A percentile compares a stretch with the other conserved stretches of the same genome.
phyloP scores from a whole-genome alignment of 2,888 invertebrate species.

The Pycnomerus fuliginosus region DNA sequence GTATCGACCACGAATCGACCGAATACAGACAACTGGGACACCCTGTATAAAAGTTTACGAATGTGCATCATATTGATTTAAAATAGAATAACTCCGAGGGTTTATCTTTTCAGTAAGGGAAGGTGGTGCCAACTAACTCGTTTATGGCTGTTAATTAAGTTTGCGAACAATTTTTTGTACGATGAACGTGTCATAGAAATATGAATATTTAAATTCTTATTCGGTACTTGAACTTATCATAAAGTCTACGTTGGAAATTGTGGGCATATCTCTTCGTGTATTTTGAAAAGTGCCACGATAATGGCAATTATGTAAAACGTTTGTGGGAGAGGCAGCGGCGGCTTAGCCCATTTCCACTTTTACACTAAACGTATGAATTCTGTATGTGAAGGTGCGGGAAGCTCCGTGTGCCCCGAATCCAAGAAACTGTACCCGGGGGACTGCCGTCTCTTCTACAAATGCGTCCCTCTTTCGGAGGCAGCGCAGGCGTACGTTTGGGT shows the following conservation, averaged over 20 bases:
- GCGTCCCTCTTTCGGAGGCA: slow-evolving; percentile 34
- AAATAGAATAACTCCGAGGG: too few species aligned
- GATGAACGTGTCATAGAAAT: too few species aligned
- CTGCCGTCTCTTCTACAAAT: slow-evolving; percentile 43
- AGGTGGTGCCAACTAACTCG: too few species aligned
- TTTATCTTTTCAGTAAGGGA: too few species aligned
- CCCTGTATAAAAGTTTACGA: too few species aligned
- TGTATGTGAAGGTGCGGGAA: slow-evolving; percentile 41
- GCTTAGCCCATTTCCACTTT: slow-evolving; percentile 28
- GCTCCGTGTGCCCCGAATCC: slow-evolving; percentile 42
- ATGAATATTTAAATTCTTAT: slow-evolving; percentile 21
- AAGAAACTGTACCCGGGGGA: slow-evolving; percentile 46
- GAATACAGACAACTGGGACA: too few species aligned
- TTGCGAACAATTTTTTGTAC: too few species aligned
- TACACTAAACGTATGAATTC: slow-evolving; percentile 42
- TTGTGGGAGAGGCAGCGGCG: slow-evolving; percentile 8
- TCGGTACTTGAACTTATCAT: slow-evolving; percentile 7
- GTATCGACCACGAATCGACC: too few species aligned
- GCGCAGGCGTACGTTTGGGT: slow-evolving; percentile 40
- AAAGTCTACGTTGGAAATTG: slow-evolving; percentile 1
- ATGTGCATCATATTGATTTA: too few species aligned
- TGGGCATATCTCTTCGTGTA: slow-evolving; percentile 20
- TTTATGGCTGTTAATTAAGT: too few species aligned
- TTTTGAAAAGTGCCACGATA: slow-evolving; percentile 21
- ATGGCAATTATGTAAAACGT: slow-evolving; percentile 25